phyloP scores from a whole-genome alignment of 2,888 invertebrate species.

The Ptychoptera contaminata region DNA sequence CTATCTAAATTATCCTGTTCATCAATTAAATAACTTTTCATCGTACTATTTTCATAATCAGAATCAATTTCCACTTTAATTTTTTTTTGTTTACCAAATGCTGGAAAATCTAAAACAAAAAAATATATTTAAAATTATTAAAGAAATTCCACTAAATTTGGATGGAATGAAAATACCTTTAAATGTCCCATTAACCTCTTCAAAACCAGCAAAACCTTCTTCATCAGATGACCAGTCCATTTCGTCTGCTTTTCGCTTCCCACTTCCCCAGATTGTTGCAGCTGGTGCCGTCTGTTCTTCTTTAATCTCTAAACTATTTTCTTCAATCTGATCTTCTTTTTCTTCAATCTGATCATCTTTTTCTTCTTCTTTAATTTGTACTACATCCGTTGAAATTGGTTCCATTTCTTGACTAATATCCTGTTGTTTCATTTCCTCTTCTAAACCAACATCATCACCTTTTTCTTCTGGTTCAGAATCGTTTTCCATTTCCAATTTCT shows the following conservation, averaged over 20 bases:
- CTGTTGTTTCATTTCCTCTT: background rate
- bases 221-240: constrained; percentile 1
- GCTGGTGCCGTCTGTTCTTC: too few species aligned
- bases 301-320: background rate
- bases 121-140: background rate
- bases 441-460: constrained; percentile 1
- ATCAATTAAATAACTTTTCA: background rate
- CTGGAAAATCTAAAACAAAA: background rate
- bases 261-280: background rate
- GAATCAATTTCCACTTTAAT: background rate
- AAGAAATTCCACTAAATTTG: background rate
- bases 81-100: background rate
- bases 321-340: background rate
- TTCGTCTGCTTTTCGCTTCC: background rate
- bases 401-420: background rate
- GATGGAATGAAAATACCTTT: background rate
- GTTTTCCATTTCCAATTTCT: too few species aligned
- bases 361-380: constrained; percentile 1
- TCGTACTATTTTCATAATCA: background rate
- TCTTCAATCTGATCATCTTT: constrained; percentile 1
- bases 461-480: constrained; percentile 1
- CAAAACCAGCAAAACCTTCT: constrained; percentile 7
- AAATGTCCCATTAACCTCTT: background rate
- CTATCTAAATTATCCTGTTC: background rate
- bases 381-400: background rate